Percentiles rank a stretch among this genome's conserved stretches.
phyloP scores from a whole-genome alignment of 2,888 invertebrate species.

The Clusia tigrina region DNA sequence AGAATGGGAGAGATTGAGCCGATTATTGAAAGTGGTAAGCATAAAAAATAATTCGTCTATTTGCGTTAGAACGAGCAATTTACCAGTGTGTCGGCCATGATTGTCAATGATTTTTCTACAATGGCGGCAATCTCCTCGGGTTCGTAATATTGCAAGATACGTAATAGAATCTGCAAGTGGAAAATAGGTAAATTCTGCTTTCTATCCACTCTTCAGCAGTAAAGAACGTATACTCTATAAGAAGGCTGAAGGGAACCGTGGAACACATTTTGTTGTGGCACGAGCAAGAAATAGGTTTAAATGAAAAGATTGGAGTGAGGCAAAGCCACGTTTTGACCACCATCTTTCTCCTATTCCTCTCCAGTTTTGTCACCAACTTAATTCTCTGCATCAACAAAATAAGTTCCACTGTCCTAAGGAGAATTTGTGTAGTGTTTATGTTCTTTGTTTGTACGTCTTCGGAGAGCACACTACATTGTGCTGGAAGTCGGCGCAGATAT shows the following conservation, averaged over 20 bases:
- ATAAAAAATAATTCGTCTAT: too few relatives aligned
- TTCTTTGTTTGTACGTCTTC: too few relatives aligned
- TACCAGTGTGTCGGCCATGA: conserved; percentile 38
- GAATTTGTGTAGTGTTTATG: too few relatives aligned
- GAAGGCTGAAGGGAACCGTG: not conserved
- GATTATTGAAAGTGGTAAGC: too few relatives aligned
- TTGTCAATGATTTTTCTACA: conserved; percentile 28
- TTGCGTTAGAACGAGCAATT: too few relatives aligned
- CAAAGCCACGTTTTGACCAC: not conserved
- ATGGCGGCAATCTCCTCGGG: conserved; percentile 37
- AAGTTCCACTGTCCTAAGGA: too few relatives aligned
- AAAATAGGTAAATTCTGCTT: conserved; percentile 2
- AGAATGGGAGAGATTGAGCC: not conserved
- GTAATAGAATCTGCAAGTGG: conserved; percentile 33
- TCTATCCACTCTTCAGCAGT: not conserved
- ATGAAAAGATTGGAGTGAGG: not conserved
- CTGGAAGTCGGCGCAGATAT: too few relatives aligned
- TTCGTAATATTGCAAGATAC: conserved; percentile 38
- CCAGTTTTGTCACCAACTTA: too few relatives aligned
- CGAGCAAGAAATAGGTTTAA: not conserved
- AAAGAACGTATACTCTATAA: not conserved
- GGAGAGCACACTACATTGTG: too few relatives aligned
- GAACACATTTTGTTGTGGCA: not conserved
- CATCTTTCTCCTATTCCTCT: too few relatives aligned
- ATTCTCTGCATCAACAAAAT: too few relatives aligned